Evolutionary conservation across 2,888 invertebrate species (phyloP).

Genomic region (Morpho deidamia): DNA sequence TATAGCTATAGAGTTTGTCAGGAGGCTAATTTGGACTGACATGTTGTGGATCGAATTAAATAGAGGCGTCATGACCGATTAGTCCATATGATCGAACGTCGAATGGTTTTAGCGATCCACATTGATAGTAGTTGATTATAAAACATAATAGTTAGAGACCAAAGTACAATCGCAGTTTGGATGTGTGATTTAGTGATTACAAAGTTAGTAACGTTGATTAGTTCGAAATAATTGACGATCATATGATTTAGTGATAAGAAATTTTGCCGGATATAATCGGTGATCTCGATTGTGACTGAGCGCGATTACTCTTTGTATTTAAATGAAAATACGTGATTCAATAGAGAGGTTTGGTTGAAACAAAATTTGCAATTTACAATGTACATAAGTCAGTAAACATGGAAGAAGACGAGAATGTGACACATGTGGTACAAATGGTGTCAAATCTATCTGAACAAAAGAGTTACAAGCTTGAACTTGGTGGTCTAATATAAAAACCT

Average conservation of each 20-base stretch:
- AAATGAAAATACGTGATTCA: no score
- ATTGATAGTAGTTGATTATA: background rate
- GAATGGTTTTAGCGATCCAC: constrained; percentile 3
- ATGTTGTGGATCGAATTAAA: constrained; percentile 6
- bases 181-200: background rate
- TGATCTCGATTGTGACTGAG: no score
- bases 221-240: background rate
- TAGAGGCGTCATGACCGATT: constrained; percentile 10
- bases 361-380: no score
- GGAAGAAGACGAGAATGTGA: no score
- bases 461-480: no score
- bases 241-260: background rate
- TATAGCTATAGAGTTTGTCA: constrained; percentile 26
- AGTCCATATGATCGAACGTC: constrained; percentile 4
- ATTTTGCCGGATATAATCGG: no score
- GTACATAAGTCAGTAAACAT: no score
- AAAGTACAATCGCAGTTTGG: background rate
- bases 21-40: constrained; percentile 21
- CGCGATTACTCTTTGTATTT: no score
- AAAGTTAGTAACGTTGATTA: background rate
- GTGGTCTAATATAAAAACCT: no score
- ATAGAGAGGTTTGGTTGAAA: no score
- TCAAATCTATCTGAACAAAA: no score
- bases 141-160: background rate
- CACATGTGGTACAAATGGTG: no score